A percentile compares a stretch with the other conserved stretches of the same genome.
Evolutionary conservation across 2,797 vertebrate species (phyloP).

Genomic region (Alauda arvensis): DNA sequence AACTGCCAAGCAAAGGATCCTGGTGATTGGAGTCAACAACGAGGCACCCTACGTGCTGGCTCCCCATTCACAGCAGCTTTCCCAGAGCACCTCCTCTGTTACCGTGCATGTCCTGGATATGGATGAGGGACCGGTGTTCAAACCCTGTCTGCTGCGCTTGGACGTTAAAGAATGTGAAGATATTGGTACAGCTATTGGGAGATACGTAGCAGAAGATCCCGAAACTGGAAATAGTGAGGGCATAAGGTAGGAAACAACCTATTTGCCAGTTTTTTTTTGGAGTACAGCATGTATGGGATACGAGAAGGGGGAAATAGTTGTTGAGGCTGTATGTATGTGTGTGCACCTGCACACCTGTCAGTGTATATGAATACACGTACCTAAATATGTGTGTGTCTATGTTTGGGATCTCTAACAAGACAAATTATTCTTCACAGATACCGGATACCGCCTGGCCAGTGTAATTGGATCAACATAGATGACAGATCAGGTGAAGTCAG

Average conservation of each 20-base stretch:
- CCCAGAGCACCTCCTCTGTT: constrained; percentile 72
- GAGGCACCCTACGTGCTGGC: constrained; percentile 72
- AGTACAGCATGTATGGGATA: neutral
- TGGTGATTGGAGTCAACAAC: constrained; percentile 80
- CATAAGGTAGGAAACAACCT: constrained; percentile 73
- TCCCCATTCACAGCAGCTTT: constrained; percentile 35
- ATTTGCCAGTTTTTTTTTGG: neutral
- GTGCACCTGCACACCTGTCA: accelerated
- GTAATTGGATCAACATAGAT: constrained; percentile 80
- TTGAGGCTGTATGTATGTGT: neutral
- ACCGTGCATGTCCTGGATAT: constrained; percentile 61
- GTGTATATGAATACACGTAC: neutral
- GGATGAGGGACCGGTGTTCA: constrained; percentile 86
- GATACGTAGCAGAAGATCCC: constrained; percentile 80
- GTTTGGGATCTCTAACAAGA: neutral
- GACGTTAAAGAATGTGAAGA: constrained; percentile 75
- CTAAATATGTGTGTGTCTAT: neutral
- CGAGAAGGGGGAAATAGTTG: neutral
- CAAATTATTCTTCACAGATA: constrained; percentile 45
- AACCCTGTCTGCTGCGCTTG: constrained; percentile 61
- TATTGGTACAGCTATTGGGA: constrained; percentile 71
- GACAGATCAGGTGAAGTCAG: constrained; percentile 76
- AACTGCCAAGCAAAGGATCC: constrained; percentile 42
- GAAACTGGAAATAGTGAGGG: constrained; percentile 77
- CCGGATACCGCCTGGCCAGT: constrained; percentile 45